Conservation (phyloP, 2,888 invertebrate species). For the Dasysyrphus albostriatus region DNA sequence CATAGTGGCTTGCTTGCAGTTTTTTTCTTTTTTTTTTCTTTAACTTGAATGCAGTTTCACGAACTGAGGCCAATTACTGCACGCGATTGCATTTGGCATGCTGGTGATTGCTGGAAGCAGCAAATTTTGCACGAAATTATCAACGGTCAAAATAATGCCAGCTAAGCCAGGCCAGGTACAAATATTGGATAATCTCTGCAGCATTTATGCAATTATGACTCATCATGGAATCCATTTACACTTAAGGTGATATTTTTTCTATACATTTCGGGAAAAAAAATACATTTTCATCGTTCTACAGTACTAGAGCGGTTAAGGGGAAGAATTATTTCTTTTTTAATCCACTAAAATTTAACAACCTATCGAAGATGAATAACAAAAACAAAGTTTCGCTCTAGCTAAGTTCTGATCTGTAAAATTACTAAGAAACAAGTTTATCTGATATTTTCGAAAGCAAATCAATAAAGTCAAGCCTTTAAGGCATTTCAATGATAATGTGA, state of each 20-base stretch:
- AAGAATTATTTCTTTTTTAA: no score
- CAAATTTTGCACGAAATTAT: conserved; percentile 31
- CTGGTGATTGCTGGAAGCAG: conserved; percentile 11
- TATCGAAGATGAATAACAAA: no score
- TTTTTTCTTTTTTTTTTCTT: background rate
- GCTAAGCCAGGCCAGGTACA: no score
- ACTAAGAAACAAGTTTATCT: no score
- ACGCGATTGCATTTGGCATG: conserved; percentile 63
- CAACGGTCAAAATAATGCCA: conserved; percentile 1
- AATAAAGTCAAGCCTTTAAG: background rate
- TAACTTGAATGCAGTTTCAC: conserved; percentile 20
- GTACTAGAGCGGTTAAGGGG: no score
- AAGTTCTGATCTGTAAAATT: no score
- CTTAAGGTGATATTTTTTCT: background rate
- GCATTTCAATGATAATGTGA: background rate
- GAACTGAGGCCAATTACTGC: conserved; percentile 60
- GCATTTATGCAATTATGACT: background rate
- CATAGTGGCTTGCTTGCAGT: conserved; percentile 16
- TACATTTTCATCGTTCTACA: no score
- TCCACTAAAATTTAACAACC: background rate
- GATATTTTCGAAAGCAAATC: background rate
- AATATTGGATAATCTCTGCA: background rate
- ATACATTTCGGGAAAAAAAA: background rate
- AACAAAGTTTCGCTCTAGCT: no score
- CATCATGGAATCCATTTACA: background rate